Evolutionary conservation across 1,140 invertebrate genomes (phyloP).

Genomic region (Coelopa frigida): DNA sequence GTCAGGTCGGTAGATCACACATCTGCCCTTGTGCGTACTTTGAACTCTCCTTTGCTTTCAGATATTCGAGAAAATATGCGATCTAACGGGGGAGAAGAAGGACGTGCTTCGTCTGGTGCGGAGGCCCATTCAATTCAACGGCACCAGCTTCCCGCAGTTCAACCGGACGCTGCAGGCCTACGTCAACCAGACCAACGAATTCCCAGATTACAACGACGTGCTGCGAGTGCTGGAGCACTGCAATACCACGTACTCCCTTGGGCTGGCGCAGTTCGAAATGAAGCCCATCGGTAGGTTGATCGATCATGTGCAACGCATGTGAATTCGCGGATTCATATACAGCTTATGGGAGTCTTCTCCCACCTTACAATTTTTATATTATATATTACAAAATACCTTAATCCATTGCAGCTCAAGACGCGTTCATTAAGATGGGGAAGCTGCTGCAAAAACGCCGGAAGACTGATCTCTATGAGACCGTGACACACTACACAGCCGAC

Average conservation of each 20-base stretch:
- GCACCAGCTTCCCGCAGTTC: constrained; percentile 46
- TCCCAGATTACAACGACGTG: constrained; percentile 55
- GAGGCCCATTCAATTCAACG: constrained; percentile 44
- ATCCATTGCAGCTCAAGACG: constrained; percentile 46
- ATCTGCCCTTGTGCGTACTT: constrained; percentile 1
- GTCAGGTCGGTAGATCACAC: constrained; percentile 24
- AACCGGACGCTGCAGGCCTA: constrained; percentile 51
- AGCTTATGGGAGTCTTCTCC: no score
- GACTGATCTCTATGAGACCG: constrained; percentile 50
- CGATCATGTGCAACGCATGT: no score
- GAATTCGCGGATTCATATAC: no score
- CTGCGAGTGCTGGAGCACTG: constrained; percentile 46
- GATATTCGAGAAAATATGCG: constrained; percentile 49
- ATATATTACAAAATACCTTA: constrained; percentile 7
- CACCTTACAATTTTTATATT: not conserved
- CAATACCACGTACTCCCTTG: constrained; percentile 43
- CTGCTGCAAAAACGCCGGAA: constrained; percentile 48
- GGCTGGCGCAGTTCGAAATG: constrained; percentile 39
- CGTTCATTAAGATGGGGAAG: constrained; percentile 49
- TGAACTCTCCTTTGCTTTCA: constrained; percentile 18
- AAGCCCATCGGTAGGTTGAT: constrained; percentile 45
- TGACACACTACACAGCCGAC: constrained; percentile 33
- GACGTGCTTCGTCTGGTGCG: constrained; percentile 46
- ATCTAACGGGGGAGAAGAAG: constrained; percentile 47
- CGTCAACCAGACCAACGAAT: constrained; percentile 45